Evolutionary conservation across 2,888 invertebrate species (phyloP).

Genomic region (Ectobius pallidus): DNA sequence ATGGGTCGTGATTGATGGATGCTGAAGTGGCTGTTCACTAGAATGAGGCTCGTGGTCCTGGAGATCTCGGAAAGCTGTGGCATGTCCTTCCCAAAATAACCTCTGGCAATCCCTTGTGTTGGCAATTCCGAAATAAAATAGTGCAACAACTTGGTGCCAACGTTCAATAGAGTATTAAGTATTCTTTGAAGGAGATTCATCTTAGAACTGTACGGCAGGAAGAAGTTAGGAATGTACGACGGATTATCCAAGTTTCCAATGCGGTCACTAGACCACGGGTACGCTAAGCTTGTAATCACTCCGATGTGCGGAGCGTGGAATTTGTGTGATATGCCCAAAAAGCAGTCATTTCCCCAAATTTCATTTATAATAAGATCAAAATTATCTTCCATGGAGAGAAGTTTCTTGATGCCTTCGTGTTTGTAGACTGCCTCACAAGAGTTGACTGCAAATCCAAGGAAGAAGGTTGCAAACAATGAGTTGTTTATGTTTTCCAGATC

Average conservation of each 20-base stretch:
- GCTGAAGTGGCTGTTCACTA: slow-evolving; percentile 59
- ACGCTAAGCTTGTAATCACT: slow-evolving; percentile 38
- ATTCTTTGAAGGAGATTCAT: slow-evolving; percentile 48
- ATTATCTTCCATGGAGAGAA: slow-evolving; percentile 24
- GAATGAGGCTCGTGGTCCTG: slow-evolving; percentile 55
- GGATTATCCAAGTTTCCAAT: slow-evolving; percentile 46
- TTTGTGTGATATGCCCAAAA: slow-evolving; percentile 45
- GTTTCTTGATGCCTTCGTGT: slow-evolving; percentile 1
- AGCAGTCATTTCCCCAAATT: slow-evolving; percentile 48
- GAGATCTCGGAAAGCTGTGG: slow-evolving; percentile 58
- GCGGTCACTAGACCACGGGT: slow-evolving; percentile 42
- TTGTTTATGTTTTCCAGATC: neutral
- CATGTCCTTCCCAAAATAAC: slow-evolving; percentile 55
- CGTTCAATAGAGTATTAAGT: slow-evolving; percentile 43
- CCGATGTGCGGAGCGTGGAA: slow-evolving; percentile 42
- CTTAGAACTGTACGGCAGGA: slow-evolving; percentile 44
- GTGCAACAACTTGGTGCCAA: neutral
- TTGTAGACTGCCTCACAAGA: slow-evolving; percentile 30
- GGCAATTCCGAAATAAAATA: neutral
- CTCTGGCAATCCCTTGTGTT: neutral
- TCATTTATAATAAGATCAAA: slow-evolving; percentile 49
- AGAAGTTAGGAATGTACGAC: slow-evolving; percentile 46
- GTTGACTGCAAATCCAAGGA: neutral
- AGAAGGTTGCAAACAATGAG: neutral
- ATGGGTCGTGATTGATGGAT: slow-evolving; percentile 59